phyloP scores from a whole-genome alignment of 1,140 invertebrate species.

The Heliconius hermathena region DNA sequence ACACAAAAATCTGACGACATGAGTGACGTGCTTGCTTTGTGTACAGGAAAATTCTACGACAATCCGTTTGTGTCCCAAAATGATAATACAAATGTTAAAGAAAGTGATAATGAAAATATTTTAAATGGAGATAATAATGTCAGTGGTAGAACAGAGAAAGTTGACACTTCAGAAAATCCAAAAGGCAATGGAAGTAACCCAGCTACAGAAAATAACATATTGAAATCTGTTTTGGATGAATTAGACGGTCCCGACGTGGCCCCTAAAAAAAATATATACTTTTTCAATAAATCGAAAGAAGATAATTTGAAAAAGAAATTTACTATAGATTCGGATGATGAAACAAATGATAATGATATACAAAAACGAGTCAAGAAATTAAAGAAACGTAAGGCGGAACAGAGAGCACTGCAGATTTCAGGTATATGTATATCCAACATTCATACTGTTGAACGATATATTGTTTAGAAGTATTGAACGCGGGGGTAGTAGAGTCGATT shows the following conservation, averaged over 20 bases:
- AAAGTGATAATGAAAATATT: slow-evolving; percentile 24
- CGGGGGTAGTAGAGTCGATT: too few species aligned
- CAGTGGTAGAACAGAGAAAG: slow-evolving; percentile 35
- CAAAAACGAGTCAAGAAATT: slow-evolving; percentile 58
- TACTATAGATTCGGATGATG: slow-evolving; percentile 80
- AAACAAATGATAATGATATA: slow-evolving; percentile 57
- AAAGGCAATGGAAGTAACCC: background rate
- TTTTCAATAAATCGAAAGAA: slow-evolving; percentile 40
- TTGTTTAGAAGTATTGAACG: too few species aligned
- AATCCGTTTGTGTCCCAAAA: slow-evolving; percentile 63
- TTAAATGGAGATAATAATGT: background rate
- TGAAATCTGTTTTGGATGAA: slow-evolving; percentile 70
- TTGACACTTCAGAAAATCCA: slow-evolving; percentile 17
- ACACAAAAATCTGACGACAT: slow-evolving; percentile 15
- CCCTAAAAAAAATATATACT: slow-evolving; percentile 63
- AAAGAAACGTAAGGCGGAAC: slow-evolving; percentile 67
- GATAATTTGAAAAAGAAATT: slow-evolving; percentile 62
- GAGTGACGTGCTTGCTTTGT: slow-evolving; percentile 59
- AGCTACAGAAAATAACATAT: slow-evolving; percentile 42
- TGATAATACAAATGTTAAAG: background rate
- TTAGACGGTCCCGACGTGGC: slow-evolving; percentile 60
- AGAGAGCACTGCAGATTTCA: slow-evolving; percentile 71
- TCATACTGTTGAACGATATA: too few species aligned
- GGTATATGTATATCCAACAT: slow-evolving; percentile 43
- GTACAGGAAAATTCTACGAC: slow-evolving; percentile 73